Evolutionary conservation across 2,797 vertebrate species (phyloP).

Genomic region (Lerista edwardsae): DNA sequence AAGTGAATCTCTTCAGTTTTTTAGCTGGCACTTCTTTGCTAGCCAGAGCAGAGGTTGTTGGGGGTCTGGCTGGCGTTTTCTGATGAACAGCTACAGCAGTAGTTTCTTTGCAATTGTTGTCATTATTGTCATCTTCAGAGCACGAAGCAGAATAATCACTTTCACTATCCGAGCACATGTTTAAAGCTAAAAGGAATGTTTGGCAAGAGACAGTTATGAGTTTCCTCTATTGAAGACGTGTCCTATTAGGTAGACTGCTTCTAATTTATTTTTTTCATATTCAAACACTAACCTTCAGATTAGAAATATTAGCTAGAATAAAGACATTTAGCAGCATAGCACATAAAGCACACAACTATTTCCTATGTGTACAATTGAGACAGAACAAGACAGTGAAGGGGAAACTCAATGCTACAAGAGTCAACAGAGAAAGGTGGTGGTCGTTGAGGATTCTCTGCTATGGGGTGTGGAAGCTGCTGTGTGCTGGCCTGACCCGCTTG

Average conservation of each 20-base stretch:
- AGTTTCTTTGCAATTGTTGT: conserved; percentile 61
- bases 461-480: too few relatives aligned
- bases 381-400: too few relatives aligned
- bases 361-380: background rate
- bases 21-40: conserved; percentile 84
- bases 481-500: too few relatives aligned
- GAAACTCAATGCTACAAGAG: too few relatives aligned
- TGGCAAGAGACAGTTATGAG: conserved; percentile 20
- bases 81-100: conserved; percentile 8
- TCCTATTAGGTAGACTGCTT: background rate
- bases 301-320: background rate
- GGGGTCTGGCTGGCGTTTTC: conserved; percentile 59
- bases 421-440: too few relatives aligned
- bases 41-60: conserved; percentile 52
- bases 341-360: background rate
- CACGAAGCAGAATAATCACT: conserved; percentile 93
- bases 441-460: too few relatives aligned
- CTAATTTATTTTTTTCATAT: background rate
- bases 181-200: conserved; percentile 75
- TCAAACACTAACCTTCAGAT: background rate
- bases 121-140: conserved; percentile 80
- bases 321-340: background rate
- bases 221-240: conserved; percentile 6
- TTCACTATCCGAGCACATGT: conserved; percentile 87
- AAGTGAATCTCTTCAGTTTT: conserved; percentile 80